A percentile compares a stretch with the other conserved stretches of the same genome.
phyloP scores from a whole-genome alignment of 2,888 invertebrate species.

The Hydrotaea cyrtoneurina region DNA sequence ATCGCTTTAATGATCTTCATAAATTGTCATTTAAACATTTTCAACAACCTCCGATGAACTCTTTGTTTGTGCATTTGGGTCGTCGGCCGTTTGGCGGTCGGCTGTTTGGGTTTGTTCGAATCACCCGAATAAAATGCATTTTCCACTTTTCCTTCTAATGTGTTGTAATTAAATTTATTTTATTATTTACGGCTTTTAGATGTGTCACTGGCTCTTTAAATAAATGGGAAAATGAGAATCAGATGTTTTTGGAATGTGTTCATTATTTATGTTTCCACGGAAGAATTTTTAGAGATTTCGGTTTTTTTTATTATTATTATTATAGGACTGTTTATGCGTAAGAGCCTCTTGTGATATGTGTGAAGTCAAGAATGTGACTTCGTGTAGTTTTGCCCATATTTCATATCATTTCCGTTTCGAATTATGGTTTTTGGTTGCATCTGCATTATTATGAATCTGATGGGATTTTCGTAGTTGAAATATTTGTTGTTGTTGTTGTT shows the following conservation, averaged over 20 bases:
- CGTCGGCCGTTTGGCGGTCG: not conserved
- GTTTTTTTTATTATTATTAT: not conserved
- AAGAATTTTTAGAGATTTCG: conserved; percentile 10
- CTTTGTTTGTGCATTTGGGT: conserved; percentile 7
- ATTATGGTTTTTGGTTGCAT: not conserved
- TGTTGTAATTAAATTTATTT: conserved; percentile 30
- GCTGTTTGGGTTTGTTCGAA: not conserved
- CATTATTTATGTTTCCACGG: conserved; percentile 19
- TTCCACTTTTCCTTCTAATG: not conserved
- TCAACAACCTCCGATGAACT: conserved; percentile 38
- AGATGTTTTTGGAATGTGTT: conserved; percentile 4
- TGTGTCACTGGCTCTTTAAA: conserved; percentile 27
- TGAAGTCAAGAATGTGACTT: not conserved
- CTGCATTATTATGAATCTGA: too few species aligned
- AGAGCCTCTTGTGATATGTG: not conserved
- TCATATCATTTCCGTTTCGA: not conserved
- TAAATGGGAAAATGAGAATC: not conserved
- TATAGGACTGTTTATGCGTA: not conserved
- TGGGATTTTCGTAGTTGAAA: too few species aligned
- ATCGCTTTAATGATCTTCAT: conserved; percentile 36
- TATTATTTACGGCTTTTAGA: conserved; percentile 34
- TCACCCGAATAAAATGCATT: conserved; percentile 23
- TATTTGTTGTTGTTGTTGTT: too few species aligned
- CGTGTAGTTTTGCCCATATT: not conserved
- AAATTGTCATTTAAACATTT: conserved; percentile 41